These are phyloP conservation scores for Melipona quadrifasciata DNA, from an alignment of 1,140 invertebrate genomes.

Conservation along the genomic window DNA sequence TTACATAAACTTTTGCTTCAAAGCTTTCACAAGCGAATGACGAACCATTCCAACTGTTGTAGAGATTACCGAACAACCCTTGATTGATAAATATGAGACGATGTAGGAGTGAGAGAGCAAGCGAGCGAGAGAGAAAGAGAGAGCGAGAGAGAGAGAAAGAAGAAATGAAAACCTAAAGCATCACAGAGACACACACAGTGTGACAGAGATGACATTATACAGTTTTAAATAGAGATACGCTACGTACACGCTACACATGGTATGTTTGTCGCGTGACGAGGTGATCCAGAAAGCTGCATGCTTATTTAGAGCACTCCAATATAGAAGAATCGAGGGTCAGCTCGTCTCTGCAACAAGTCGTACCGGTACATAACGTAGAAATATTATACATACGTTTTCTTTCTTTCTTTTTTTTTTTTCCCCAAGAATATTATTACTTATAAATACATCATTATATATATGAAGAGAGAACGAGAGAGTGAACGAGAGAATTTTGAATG, in stretches of 20 bases:
- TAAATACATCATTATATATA: slow-evolving; percentile 78
- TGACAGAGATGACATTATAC: slow-evolving; percentile 61
- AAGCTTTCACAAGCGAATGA: slow-evolving; percentile 45
- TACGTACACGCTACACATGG: slow-evolving; percentile 62
- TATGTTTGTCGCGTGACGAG: slow-evolving; percentile 68
- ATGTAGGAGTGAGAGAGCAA: slow-evolving; percentile 20
- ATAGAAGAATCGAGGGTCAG: slow-evolving; percentile 53
- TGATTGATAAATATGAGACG: slow-evolving; percentile 46
- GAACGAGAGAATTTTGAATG: slow-evolving; percentile 38
- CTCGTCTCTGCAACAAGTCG: slow-evolving; percentile 69
- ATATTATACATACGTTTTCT: slow-evolving; percentile 73
- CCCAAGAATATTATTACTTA: slow-evolving; percentile 79
- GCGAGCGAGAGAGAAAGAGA: slow-evolving; percentile 16
- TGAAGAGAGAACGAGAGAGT: slow-evolving; percentile 53
- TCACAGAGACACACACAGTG: slow-evolving; percentile 61
- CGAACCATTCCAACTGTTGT: slow-evolving; percentile 72
- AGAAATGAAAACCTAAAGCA: slow-evolving; percentile 60
- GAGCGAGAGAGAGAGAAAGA: slow-evolving; percentile 28
- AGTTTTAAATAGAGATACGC: slow-evolving; percentile 69
- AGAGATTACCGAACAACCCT: slow-evolving; percentile 44
- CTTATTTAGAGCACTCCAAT: slow-evolving; percentile 28
- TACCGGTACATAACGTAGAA: slow-evolving; percentile 74
- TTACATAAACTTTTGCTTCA: slow-evolving; percentile 41
- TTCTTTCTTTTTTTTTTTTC: slow-evolving; percentile 68
- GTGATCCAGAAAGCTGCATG: slow-evolving; percentile 58